These are phyloP conservation scores for Cettia cetti DNA, from an alignment of 2,113 vertebrate species.

Conservation along the genomic window DNA sequence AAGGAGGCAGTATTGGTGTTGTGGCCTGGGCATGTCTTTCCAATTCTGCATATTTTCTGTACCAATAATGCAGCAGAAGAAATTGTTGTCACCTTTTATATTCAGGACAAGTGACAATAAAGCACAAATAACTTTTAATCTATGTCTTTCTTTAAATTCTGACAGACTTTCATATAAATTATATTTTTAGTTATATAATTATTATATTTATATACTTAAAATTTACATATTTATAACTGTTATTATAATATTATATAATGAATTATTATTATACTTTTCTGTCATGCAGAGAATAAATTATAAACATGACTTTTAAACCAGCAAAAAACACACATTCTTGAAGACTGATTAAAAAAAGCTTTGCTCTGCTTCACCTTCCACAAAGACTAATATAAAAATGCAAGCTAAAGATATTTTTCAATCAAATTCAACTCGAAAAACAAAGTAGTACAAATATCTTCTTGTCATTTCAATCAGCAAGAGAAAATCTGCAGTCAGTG, in stretches of 20 bases:
- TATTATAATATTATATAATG: no score
- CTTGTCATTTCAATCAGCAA: neutral
- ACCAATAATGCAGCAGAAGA: neutral
- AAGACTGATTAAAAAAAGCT: neutral
- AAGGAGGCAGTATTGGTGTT: neutral
- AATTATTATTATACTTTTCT: neutral
- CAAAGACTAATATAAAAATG: neutral
- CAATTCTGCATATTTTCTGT: neutral
- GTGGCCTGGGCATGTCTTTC: neutral
- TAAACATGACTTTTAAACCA: neutral
- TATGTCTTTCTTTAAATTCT: neutral
- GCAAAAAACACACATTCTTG: neutral
- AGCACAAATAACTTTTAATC: neutral
- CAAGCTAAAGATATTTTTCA: neutral
- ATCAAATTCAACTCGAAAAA: neutral
- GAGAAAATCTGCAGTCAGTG: neutral
- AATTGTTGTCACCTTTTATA: neutral
- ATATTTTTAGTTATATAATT: neutral
- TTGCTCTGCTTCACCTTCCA: neutral
- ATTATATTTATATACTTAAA: no score
- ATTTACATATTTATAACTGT: no score
- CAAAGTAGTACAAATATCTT: neutral
- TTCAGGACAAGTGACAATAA: neutral
- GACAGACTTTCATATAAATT: neutral
- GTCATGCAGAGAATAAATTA: neutral